Conservation (phyloP, 2,113 vertebrate genomes). For the Oncorhynchus masou region DNA sequence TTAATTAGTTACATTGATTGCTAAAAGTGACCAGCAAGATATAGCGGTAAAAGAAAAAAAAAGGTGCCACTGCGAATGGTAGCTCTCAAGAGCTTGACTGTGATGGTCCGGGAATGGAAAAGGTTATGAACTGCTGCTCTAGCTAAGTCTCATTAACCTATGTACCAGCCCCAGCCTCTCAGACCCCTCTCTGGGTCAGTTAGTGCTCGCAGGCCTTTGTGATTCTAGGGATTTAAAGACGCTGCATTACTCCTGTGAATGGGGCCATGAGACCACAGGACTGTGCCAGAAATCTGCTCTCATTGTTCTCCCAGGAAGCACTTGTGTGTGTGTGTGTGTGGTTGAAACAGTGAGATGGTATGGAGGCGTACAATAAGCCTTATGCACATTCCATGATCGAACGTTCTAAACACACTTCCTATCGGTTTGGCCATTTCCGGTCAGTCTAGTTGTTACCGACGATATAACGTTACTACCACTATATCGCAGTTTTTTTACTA, state of each 20-base stretch:
- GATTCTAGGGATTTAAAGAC: constrained; percentile 36
- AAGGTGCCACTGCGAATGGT: background rate
- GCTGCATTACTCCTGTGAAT: constrained; percentile 20
- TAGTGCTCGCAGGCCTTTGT: background rate
- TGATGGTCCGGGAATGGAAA: too few species aligned
- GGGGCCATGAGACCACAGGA: constrained; percentile 19
- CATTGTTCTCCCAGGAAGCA: constrained; percentile 30
- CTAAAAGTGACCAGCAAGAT: background rate
- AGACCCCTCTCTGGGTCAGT: background rate
- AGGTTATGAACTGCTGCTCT: too few species aligned
- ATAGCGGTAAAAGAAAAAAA: background rate
- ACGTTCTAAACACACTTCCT: too few species aligned
- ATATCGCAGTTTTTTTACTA: too few species aligned
- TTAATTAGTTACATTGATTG: background rate
- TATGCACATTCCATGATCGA: too few species aligned
- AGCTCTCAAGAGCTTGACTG: too few species aligned
- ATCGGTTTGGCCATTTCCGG: too few species aligned
- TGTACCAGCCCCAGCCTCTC: background rate
- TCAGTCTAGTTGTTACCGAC: too few species aligned
- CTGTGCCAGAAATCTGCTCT: background rate
- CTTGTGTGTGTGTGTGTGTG: background rate
- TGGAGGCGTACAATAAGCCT: too few species aligned
- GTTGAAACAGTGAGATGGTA: background rate
- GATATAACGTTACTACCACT: too few species aligned
- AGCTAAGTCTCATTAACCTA: too few species aligned